Conservation (phyloP, 2,888 invertebrate species). For the Adelognathus sp. region DNA sequence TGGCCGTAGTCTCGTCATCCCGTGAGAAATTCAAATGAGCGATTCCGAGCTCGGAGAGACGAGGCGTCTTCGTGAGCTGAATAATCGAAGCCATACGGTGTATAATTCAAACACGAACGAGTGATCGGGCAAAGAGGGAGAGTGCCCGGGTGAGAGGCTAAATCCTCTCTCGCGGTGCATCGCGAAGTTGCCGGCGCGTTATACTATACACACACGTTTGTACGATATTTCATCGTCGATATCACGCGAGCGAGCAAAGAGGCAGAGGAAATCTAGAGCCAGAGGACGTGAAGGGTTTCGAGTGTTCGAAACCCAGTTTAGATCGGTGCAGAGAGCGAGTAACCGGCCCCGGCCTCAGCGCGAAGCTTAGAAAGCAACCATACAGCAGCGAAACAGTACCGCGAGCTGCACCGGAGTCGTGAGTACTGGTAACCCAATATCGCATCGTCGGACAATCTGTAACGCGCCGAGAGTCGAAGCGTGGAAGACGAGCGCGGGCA, state of each 20-base stretch:
- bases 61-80: slow-evolving; percentile 20
- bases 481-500: not conserved
- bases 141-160: not conserved
- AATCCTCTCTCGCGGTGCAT: slow-evolving; percentile 1
- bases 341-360: slow-evolving; percentile 13
- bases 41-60: slow-evolving; percentile 7
- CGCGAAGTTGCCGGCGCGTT: not conserved
- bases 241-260: slow-evolving; percentile 3
- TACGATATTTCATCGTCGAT: not conserved
- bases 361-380: slow-evolving; percentile 23
- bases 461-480: not conserved
- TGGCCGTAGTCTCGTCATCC: slow-evolving; percentile 5
- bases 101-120: slow-evolving; percentile 18
- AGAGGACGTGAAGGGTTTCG: slow-evolving; percentile 26
- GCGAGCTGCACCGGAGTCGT: not conserved
- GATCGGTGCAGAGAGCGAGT: slow-evolving; percentile 13
- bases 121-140: slow-evolving; percentile 6
- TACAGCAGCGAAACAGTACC: not conserved
- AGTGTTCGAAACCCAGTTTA: slow-evolving; percentile 29
- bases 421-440: slow-evolving; percentile 15
- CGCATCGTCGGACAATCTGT: slow-evolving; percentile 8
- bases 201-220: not conserved
- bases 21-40: slow-evolving; percentile 20
- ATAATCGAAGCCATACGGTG: slow-evolving; percentile 15
- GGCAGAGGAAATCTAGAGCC: not conserved